These are phyloP conservation scores for Donacobius atricapilla DNA, from an alignment of 2,113 vertebrate species.

Conservation along the genomic window DNA sequence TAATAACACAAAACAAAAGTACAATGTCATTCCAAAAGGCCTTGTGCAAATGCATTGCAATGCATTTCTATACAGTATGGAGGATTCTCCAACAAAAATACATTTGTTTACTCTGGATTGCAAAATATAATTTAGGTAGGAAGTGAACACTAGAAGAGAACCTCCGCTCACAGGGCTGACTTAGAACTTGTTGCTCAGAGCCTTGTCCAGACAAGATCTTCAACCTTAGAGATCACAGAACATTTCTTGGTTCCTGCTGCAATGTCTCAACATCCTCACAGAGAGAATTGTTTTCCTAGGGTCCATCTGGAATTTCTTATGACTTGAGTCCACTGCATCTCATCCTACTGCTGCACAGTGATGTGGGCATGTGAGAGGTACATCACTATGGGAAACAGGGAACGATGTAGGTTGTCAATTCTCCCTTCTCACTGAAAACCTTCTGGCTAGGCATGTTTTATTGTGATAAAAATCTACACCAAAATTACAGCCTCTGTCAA, in stretches of 20 bases:
- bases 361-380: not conserved
- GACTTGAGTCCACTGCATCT: not conserved
- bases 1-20: not conserved
- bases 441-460: not conserved
- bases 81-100: not conserved
- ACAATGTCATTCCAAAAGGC: not conserved
- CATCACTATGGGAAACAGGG: not conserved
- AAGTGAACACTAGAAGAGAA: not conserved
- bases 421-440: not conserved
- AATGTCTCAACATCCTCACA: not conserved
- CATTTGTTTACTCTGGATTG: not conserved
- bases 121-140: not conserved
- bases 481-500: not conserved
- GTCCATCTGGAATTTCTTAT: not conserved
- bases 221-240: not conserved
- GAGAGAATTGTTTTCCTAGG: not conserved
- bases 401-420: not conserved
- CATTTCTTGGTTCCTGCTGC: not conserved
- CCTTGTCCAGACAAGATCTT: not conserved
- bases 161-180: not conserved
- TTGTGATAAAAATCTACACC: not conserved
- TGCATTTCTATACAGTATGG: not conserved
- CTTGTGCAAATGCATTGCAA: not conserved
- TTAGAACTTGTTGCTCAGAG: not conserved
- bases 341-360: not conserved